Evolutionary conservation across 2,888 invertebrate genomes (phyloP).

Genomic region (Phaonia tiefii): DNA sequence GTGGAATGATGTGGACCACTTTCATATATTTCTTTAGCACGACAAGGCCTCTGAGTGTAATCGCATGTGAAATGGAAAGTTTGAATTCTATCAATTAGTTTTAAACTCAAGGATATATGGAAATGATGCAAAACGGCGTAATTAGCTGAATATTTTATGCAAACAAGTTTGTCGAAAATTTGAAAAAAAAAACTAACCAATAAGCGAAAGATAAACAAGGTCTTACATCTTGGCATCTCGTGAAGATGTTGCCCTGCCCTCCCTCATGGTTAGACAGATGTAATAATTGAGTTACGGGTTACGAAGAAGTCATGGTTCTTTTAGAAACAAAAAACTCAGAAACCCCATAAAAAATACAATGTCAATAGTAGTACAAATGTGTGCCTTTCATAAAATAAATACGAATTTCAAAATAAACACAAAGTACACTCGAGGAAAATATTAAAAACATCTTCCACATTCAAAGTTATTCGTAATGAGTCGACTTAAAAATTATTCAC

Average conservation of each 20-base stretch:
- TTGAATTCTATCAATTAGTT: constrained; percentile 20
- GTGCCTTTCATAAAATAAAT: not conserved
- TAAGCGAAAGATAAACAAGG: constrained; percentile 34
- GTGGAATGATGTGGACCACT: too few relatives aligned
- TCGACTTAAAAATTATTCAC: too few relatives aligned
- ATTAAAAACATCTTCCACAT: too few relatives aligned
- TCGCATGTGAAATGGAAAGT: too few relatives aligned
- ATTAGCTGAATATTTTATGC: constrained; percentile 15
- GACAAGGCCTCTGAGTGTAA: not conserved
- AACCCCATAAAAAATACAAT: constrained; percentile 43
- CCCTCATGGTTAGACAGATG: not conserved
- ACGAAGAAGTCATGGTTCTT: constrained; percentile 21
- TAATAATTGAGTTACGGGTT: too few relatives aligned
- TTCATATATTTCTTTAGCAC: too few relatives aligned
- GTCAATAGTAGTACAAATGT: constrained; percentile 29
- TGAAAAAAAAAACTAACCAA: not conserved
- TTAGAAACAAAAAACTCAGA: not conserved
- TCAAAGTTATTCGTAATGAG: too few relatives aligned
- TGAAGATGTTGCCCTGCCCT: not conserved
- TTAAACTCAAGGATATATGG: constrained; percentile 14
- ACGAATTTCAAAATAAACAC: not conserved
- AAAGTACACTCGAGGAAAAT: constrained; percentile 29
- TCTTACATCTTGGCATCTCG: not conserved
- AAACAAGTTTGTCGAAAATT: constrained; percentile 1
- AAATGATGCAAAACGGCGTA: not conserved